Conservation (phyloP, 2,797 vertebrate species). For the Ambastaia sidthimunki region DNA sequence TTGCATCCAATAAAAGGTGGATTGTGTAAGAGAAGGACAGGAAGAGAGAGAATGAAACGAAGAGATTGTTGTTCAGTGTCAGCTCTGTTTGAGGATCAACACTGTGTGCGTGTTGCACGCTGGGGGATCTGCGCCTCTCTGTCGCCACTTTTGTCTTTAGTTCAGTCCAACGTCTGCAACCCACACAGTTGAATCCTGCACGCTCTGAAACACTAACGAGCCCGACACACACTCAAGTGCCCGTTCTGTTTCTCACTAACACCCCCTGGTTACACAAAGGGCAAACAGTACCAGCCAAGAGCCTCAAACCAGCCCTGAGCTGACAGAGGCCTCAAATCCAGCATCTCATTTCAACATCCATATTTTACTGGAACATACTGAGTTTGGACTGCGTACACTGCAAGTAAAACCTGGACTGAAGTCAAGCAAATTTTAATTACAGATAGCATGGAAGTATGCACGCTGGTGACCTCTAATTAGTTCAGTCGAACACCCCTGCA, state of each 20-base stretch:
- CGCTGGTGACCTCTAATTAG: conserved; percentile 55
- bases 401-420: conserved; percentile 29
- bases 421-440: conserved; percentile 55
- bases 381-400: conserved; percentile 24
- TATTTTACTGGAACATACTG: conserved; percentile 7
- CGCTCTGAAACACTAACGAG: conserved; percentile 46
- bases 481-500: conserved; percentile 26
- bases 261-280: conserved; percentile 11
- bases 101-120: conserved; percentile 50
- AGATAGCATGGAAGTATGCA: conserved; percentile 41
- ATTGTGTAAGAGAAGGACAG: conserved; percentile 9
- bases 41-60: conserved; percentile 10
- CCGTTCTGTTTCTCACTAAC: conserved; percentile 24
- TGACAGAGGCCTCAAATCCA: background rate
- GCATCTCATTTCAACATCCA: conserved; percentile 20
- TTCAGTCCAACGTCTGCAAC: conserved; percentile 60
- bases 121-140: conserved; percentile 56
- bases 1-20: background rate
- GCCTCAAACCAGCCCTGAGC: conserved; percentile 8
- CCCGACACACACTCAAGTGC: conserved; percentile 8
- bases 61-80: conserved; percentile 23
- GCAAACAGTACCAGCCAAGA: background rate
- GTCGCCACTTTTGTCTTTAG: conserved; percentile 58
- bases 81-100: conserved; percentile 61
- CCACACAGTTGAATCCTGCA: conserved; percentile 51